Conservation (phyloP, 2,888 invertebrate species). For the Malthinus seriepunctatus region DNA sequence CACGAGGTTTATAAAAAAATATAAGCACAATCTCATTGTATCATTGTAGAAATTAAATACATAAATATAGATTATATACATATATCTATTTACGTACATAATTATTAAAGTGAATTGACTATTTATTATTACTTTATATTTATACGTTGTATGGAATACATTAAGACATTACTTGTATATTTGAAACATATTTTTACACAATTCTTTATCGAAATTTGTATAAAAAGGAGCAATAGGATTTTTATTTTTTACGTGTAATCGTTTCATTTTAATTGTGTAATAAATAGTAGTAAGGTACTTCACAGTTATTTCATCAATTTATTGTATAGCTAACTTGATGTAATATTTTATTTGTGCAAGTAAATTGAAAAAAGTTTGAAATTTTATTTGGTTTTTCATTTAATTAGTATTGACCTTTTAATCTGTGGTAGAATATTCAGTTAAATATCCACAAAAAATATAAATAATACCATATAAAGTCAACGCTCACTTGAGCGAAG, state of each 20-base stretch:
- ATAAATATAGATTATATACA: conserved; percentile 5
- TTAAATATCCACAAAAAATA: too few relatives aligned
- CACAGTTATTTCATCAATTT: background rate
- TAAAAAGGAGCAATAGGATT: conserved; percentile 14
- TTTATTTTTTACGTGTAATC: conserved; percentile 3
- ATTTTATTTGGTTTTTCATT: too few relatives aligned
- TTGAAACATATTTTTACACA: conserved; percentile 23
- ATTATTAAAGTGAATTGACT: conserved; percentile 5
- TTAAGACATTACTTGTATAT: conserved; percentile 17
- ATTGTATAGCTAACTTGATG: conserved; percentile 22
- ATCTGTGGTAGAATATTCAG: too few relatives aligned
- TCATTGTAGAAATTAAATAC: conserved; percentile 17
- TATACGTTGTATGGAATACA: conserved; percentile 10
- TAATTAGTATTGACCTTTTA: too few relatives aligned
- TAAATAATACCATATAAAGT: too few relatives aligned
- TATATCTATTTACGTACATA: conserved; percentile 16
- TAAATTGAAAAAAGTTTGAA: conserved; percentile 11
- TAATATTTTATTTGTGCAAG: conserved; percentile 20
- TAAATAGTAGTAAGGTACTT: background rate
- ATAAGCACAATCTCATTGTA: conserved; percentile 20
- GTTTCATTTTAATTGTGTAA: background rate
- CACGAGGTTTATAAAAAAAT: conserved; percentile 16
- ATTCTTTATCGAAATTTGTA: conserved; percentile 21
- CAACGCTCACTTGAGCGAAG: too few relatives aligned
- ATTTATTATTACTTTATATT: conserved; percentile 1